Percentiles rank a stretch among this genome's conserved stretches.
phyloP scores from a whole-genome alignment of 2,113 vertebrate genomes.

The Equus quagga region DNA sequence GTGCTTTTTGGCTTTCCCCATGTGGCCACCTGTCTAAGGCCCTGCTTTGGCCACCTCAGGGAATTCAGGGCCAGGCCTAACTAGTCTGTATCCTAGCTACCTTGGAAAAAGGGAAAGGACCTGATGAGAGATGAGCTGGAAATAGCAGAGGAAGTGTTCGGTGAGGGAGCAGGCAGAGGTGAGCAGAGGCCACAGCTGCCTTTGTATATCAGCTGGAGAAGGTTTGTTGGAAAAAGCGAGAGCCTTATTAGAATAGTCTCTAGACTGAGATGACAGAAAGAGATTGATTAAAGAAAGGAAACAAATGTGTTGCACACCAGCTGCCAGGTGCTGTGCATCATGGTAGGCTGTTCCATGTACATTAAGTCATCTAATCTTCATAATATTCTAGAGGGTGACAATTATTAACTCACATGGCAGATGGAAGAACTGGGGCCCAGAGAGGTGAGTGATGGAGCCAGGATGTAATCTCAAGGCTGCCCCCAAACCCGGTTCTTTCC shows the following conservation, averaged over 20 bases:
- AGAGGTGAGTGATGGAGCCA: background rate
- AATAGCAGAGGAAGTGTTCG: slow-evolving; percentile 39
- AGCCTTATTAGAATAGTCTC: background rate
- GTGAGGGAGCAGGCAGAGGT: background rate
- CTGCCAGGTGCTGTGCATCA: background rate
- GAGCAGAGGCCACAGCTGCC: slow-evolving; percentile 24
- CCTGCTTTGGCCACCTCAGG: background rate
- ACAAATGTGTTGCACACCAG: background rate
- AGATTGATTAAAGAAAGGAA: background rate
- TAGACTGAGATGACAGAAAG: background rate
- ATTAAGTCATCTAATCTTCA: background rate
- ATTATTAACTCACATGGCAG: background rate
- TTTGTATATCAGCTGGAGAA: background rate
- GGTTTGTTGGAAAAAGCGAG: background rate
- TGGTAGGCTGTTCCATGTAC: background rate
- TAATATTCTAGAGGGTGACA: background rate
- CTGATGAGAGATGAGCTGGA: slow-evolving; percentile 49
- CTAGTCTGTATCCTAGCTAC: slow-evolving; percentile 48
- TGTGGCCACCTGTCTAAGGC: background rate
- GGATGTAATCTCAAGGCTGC: background rate
- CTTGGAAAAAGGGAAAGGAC: background rate
- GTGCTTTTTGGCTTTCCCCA: background rate
- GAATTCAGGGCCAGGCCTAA: slow-evolving; percentile 17
- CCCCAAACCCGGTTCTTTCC: background rate
- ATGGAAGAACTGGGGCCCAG: background rate